Evolutionary conservation across 2,888 invertebrate species (phyloP).

Genomic region (Andrena fulva): DNA sequence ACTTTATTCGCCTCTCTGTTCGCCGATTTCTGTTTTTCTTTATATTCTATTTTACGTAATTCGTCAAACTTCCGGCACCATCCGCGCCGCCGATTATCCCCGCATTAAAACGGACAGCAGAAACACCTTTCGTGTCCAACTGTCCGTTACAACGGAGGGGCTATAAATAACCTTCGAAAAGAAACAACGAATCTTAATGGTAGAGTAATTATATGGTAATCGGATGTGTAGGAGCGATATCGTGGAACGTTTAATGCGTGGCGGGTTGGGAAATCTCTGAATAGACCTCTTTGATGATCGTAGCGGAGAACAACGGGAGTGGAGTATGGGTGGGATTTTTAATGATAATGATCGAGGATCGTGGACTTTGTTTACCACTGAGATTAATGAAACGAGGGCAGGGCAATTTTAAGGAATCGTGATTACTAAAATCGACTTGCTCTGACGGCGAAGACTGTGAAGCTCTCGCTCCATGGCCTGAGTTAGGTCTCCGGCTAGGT

Average conservation of each 20-base stretch:
- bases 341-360: no score
- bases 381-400: no score
- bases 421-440: no score
- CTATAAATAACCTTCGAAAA: conserved; percentile 18
- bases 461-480: no score
- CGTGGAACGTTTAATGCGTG: conserved; percentile 3
- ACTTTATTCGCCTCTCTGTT: neutral
- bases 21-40: conserved; percentile 22
- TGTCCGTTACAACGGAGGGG: conserved; percentile 25
- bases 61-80: conserved; percentile 44
- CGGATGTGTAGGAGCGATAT: conserved; percentile 7
- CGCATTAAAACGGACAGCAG: conserved; percentile 29
- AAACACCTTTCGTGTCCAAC: conserved; percentile 29
- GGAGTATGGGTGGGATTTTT: no score
- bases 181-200: conserved; percentile 1
- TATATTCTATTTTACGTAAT: conserved; percentile 55
- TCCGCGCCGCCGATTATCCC: conserved; percentile 18
- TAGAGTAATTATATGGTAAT: conserved; percentile 35
- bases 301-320: no score
- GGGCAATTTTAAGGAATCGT: no score
- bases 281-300: neutral
- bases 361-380: no score
- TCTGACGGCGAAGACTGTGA: no score
- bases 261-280: neutral
- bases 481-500: no score